phyloP scores from a whole-genome alignment of 2,888 invertebrate genomes.

The Hipparchia semele region DNA sequence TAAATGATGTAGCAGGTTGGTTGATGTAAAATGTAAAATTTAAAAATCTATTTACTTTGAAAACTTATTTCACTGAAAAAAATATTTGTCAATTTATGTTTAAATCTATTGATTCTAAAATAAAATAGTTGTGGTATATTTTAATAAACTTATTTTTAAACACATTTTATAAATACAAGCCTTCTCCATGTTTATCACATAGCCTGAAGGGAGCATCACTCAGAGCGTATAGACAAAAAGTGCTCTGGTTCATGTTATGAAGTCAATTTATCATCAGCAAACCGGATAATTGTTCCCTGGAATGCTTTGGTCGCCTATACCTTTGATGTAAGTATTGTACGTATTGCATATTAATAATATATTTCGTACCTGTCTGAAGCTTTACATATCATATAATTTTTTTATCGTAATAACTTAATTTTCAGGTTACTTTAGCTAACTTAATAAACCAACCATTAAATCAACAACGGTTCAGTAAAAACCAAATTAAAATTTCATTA shows the following conservation, averaged over 20 bases:
- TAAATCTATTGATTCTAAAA: no score
- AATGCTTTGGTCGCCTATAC: constrained; percentile 53
- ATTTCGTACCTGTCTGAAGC: not conserved
- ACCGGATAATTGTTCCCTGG: constrained; percentile 57
- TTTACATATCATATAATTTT: no score
- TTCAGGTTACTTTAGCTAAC: no score
- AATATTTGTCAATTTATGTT: no score
- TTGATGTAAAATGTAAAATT: no score
- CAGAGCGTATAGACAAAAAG: constrained; percentile 54
- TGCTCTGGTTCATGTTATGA: constrained; percentile 59
- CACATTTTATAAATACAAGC: constrained; percentile 27
- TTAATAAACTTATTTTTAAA: not conserved
- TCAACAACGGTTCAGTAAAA: no score
- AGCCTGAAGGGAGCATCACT: constrained; percentile 52
- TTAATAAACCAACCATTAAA: no score
- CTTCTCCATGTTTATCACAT: constrained; percentile 39
- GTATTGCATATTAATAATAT: not conserved
- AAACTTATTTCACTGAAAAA: no score
- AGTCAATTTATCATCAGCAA: constrained; percentile 62
- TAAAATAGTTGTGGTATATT: not conserved
- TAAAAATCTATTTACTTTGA: no score
- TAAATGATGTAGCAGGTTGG: no score
- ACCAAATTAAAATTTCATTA: no score
- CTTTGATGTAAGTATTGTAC: constrained; percentile 33
- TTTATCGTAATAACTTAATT: no score